These are phyloP conservation scores for Eumacrocentrus americanus DNA, from an alignment of 2,888 invertebrate genomes.

Conservation along the genomic window DNA sequence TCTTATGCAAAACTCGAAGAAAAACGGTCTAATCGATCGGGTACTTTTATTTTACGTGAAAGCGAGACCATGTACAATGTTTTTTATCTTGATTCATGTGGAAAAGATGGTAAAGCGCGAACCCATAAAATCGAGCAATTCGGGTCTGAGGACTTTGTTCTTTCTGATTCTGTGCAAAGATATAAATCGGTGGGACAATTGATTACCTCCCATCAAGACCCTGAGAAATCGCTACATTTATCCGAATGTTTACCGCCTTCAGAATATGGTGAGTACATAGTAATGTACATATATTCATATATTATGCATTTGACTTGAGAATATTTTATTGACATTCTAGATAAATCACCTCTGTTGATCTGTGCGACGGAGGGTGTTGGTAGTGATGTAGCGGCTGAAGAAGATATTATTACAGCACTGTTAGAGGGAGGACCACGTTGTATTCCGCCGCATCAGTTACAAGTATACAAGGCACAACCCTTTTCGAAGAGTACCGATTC, in stretches of 20 bases:
- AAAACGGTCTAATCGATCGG: constrained; percentile 75
- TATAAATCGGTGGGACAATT: constrained; percentile 71
- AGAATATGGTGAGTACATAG: constrained; percentile 81
- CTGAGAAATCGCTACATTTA: constrained; percentile 68
- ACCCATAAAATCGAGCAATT: constrained; percentile 61
- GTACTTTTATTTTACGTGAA: constrained; percentile 82
- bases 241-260: constrained; percentile 84
- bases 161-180: constrained; percentile 62
- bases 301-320: neutral
- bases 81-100: constrained; percentile 83
- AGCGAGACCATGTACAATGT: constrained; percentile 80
- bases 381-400: constrained; percentile 67
- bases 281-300: too few species aligned
- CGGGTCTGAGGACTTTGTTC: constrained; percentile 66
- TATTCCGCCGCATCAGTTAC: constrained; percentile 72
- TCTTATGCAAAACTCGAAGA: constrained; percentile 83
- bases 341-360: constrained; percentile 73
- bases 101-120: constrained; percentile 64
- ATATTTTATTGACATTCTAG: constrained; percentile 56
- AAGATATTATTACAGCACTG: constrained; percentile 61
- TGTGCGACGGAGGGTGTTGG: constrained; percentile 68
- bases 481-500: constrained; percentile 46
- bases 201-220: constrained; percentile 68
- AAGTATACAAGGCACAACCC: constrained; percentile 70
- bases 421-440: constrained; percentile 67